These are phyloP conservation scores for Brachionus rotundiformis DNA, from an alignment of 1,140 invertebrate species.

Conservation along the genomic window DNA sequence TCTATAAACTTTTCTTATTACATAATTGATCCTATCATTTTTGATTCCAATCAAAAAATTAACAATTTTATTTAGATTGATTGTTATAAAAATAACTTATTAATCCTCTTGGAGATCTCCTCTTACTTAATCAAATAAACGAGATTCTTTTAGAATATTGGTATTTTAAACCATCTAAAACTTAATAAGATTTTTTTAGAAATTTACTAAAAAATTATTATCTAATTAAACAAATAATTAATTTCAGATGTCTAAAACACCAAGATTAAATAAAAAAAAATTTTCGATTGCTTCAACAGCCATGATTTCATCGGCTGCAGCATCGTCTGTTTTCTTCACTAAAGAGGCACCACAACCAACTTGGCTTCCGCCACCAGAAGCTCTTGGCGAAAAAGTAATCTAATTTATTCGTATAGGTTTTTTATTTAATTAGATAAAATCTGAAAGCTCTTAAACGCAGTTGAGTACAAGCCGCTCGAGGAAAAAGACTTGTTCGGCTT, in stretches of 20 bases:
- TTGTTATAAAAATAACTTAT: too few species aligned
- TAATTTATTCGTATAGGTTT: background rate
- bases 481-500: conserved; percentile 45
- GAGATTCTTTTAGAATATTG: too few species aligned
- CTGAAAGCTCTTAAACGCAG: background rate
- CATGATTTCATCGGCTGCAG: background rate
- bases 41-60: too few species aligned
- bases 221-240: too few species aligned
- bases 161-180: too few species aligned
- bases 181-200: too few species aligned
- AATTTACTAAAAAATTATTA: background rate
- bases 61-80: too few species aligned
- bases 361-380: conserved; percentile 15
- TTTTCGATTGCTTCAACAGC: background rate
- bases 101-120: too few species aligned
- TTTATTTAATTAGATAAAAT: background rate
- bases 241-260: conserved; percentile 11
- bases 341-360: background rate
- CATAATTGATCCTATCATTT: too few species aligned
- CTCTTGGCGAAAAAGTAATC: conserved; percentile 31
- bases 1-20: too few species aligned
- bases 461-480: conserved; percentile 47
- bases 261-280: background rate
- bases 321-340: conserved; percentile 1
- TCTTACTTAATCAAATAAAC: too few species aligned